phyloP scores from a whole-genome alignment of 2,797 vertebrate species.

The Gymnoscopelus braueri region DNA sequence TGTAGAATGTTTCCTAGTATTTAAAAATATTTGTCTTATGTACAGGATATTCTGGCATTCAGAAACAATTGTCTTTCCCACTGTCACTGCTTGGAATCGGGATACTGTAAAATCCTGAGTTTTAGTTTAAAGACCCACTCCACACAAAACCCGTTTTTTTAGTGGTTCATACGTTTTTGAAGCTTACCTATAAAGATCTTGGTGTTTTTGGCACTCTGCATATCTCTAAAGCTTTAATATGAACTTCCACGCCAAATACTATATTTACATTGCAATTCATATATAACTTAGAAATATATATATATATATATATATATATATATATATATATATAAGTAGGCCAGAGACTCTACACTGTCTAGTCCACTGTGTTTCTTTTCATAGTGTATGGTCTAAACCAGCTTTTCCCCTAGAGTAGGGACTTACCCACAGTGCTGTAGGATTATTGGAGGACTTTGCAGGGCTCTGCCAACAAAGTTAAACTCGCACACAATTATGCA shows the following conservation, averaged over 20 bases:
- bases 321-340: too few species aligned
- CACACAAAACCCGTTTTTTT: too few species aligned
- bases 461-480: constrained; percentile 24
- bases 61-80: neutral
- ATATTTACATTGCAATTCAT: neutral
- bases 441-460: constrained; percentile 40
- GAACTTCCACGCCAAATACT: too few species aligned
- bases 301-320: too few species aligned
- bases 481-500: constrained; percentile 14
- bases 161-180: too few species aligned
- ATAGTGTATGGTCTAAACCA: constrained; percentile 2
- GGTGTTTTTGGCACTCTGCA: too few species aligned
- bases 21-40: constrained; percentile 30
- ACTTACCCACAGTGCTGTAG: neutral
- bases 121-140: too few species aligned
- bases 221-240: too few species aligned
- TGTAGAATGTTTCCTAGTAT: constrained; percentile 7
- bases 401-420: neutral
- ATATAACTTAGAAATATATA: too few species aligned
- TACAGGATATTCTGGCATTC: neutral
- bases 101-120: too few species aligned
- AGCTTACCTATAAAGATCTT: too few species aligned
- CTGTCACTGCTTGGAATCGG: too few species aligned
- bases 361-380: neutral
- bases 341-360: neutral